Evolutionary conservation across 2,797 vertebrate genomes (phyloP).

Genomic region (Muscicapa striata): DNA sequence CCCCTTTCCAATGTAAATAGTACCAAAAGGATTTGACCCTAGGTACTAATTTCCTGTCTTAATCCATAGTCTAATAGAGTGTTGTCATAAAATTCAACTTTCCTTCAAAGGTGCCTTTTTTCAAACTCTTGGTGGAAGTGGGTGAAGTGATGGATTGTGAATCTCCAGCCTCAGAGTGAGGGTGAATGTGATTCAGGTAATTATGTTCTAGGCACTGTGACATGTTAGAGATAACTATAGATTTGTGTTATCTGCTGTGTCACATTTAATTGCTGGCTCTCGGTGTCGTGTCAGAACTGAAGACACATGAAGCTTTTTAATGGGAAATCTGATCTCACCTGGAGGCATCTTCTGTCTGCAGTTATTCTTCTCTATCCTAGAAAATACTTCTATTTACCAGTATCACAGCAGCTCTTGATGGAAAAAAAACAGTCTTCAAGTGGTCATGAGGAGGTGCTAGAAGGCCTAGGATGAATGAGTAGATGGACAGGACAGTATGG

Average conservation of each 20-base stretch:
- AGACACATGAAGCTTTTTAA: not conserved
- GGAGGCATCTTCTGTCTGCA: not conserved
- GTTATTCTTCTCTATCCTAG: not conserved
- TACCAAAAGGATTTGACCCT: not conserved
- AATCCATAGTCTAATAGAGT: not conserved
- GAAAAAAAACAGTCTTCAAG: not conserved
- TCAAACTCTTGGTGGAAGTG: not conserved
- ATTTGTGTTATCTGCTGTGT: not conserved
- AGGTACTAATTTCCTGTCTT: conserved; percentile 24
- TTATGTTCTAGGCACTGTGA: not conserved
- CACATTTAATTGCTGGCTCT: conserved; percentile 4
- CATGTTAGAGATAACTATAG: not conserved
- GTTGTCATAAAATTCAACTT: not conserved
- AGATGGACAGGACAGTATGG: not conserved
- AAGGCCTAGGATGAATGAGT: not conserved
- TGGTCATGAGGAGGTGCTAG: not conserved
- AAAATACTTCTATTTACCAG: not conserved
- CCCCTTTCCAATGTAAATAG: conserved; percentile 2
- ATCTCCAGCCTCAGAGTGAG: not conserved
- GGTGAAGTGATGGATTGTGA: not conserved
- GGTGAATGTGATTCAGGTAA: conserved; percentile 6
- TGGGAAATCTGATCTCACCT: not conserved
- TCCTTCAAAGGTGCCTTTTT: conserved; percentile 26
- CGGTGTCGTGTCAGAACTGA: not conserved
- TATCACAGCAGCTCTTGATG: not conserved